Percentiles rank a stretch among this genome's conserved stretches.
Conservation (phyloP, 2,888 invertebrate species). For the Napeogenes inachia region DNA sequence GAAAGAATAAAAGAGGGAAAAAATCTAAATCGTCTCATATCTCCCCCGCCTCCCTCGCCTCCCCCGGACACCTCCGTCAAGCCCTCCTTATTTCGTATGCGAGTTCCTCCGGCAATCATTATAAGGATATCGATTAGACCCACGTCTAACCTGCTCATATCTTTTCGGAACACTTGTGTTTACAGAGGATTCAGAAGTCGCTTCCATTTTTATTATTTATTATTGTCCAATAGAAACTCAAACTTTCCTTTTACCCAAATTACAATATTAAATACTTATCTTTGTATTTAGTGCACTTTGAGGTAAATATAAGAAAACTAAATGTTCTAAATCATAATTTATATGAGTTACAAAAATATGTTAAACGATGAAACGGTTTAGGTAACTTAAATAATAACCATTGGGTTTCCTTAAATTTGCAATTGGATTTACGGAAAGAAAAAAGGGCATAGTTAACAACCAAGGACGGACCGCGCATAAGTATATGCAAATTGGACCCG, state of each 20-base stretch:
- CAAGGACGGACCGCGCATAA: constrained; percentile 72
- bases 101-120: constrained; percentile 78
- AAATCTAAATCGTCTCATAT: constrained; percentile 79
- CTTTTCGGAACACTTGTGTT: constrained; percentile 62
- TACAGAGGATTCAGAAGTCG: constrained; percentile 51
- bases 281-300: too few relatives aligned
- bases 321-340: background rate
- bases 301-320: too few relatives aligned
- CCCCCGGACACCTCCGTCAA: constrained; percentile 71
- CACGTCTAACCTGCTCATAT: constrained; percentile 74
- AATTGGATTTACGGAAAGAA: constrained; percentile 39
- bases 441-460: constrained; percentile 68
- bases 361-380: too few relatives aligned
- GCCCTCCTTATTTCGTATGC: constrained; percentile 79
- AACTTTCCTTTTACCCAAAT: background rate
- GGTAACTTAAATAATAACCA: background rate
- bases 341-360: background rate
- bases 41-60: constrained; percentile 47
- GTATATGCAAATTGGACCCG: constrained; percentile 76
- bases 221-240: background rate
- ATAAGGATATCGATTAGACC: constrained; percentile 78
- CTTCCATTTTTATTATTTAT: background rate
- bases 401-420: constrained; percentile 22
- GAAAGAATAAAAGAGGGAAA: constrained; percentile 78
- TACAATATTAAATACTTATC: too few relatives aligned